These are phyloP conservation scores for Propithecus perrieri DNA, from an alignment of 2,797 vertebrate genomes.

Conservation along the genomic window DNA sequence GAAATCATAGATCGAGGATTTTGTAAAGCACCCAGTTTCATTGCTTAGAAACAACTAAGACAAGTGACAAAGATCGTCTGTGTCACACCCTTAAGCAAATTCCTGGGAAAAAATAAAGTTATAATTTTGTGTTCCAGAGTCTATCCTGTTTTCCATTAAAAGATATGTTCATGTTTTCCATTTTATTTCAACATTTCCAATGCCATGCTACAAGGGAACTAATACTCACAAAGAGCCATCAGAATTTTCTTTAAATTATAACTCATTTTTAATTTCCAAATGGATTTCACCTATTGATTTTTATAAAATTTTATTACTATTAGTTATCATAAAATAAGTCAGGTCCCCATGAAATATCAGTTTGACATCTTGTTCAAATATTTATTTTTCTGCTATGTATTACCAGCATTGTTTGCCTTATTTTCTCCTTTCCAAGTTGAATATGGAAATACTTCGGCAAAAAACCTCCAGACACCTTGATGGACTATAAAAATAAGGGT, in stretches of 20 bases:
- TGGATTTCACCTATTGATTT: slow-evolving; percentile 17
- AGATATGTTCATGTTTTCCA: neutral
- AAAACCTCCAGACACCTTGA: slow-evolving; percentile 24
- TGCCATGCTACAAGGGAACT: neutral
- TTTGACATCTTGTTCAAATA: slow-evolving; percentile 29
- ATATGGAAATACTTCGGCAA: neutral
- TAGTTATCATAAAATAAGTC: slow-evolving; percentile 18
- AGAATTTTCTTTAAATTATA: neutral
- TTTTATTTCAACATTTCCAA: neutral
- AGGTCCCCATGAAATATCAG: slow-evolving; percentile 19
- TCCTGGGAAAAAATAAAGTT: neutral
- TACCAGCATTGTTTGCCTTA: neutral
- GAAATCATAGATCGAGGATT: slow-evolving; percentile 18
- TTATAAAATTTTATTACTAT: slow-evolving; percentile 48
- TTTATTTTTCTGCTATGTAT: neutral
- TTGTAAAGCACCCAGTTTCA: neutral
- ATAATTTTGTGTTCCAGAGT: neutral
- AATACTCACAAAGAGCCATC: neutral
- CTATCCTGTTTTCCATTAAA: neutral
- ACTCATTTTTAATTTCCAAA: slow-evolving; percentile 52
- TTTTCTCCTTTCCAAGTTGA: neutral
- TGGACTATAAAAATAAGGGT: neutral
- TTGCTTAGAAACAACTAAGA: neutral
- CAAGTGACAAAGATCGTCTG: neutral
- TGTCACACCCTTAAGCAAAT: slow-evolving; percentile 39